Evolutionary conservation across 2,113 vertebrate genomes (phyloP).

Genomic region (Channa maculata): DNA sequence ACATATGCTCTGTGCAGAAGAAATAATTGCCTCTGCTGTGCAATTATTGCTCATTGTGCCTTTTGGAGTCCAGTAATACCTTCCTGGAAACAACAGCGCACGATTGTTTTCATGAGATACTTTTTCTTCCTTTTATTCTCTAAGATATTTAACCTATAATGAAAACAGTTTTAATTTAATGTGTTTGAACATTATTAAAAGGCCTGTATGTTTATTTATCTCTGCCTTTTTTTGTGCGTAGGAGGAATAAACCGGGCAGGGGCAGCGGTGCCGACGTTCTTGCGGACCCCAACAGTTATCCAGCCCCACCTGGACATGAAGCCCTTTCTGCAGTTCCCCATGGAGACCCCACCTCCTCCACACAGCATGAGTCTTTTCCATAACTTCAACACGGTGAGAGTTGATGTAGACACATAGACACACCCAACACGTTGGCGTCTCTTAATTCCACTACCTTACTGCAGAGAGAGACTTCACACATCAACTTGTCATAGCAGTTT

Average conservation of each 20-base stretch:
- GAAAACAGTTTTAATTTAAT: too few relatives aligned
- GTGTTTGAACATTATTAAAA: neutral
- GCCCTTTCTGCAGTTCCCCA: slow-evolving; percentile 84
- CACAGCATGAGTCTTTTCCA: slow-evolving; percentile 85
- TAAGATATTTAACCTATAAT: too few relatives aligned
- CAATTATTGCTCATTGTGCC: slow-evolving; percentile 50
- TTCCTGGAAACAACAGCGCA: slow-evolving; percentile 16
- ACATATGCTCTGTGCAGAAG: slow-evolving; percentile 36
- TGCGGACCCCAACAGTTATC: slow-evolving; percentile 83
- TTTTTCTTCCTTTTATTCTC: too few relatives aligned
- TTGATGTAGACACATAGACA: slow-evolving; percentile 3
- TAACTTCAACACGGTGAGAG: slow-evolving; percentile 85
- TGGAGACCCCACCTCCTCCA: slow-evolving; percentile 81
- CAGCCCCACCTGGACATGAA: slow-evolving; percentile 87
- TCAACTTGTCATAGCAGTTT: too few relatives aligned
- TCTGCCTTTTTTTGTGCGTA: slow-evolving; percentile 47
- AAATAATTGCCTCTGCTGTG: slow-evolving; percentile 50
- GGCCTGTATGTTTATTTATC: neutral
- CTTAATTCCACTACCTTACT: neutral
- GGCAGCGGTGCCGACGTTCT: slow-evolving; percentile 81
- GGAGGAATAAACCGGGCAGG: slow-evolving; percentile 85
- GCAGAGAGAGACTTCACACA: too few relatives aligned
- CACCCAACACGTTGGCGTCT: slow-evolving; percentile 5
- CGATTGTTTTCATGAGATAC: too few relatives aligned
- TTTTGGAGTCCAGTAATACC: slow-evolving; percentile 32